phyloP scores from a whole-genome alignment of 2,888 invertebrate species.

The Phlogophora meticulosa region DNA sequence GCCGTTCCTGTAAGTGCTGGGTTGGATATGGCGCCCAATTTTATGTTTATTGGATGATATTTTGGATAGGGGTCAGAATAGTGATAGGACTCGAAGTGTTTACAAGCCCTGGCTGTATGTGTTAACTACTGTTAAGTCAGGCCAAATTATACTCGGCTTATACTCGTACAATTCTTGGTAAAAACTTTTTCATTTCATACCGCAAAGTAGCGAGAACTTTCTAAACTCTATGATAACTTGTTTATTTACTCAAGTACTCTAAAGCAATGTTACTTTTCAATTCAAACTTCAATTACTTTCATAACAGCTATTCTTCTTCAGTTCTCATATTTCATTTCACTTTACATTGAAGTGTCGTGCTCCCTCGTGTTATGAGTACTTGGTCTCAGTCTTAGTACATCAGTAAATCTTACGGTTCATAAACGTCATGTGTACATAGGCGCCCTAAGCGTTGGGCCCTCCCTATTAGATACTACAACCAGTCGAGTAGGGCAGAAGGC shows the following conservation, averaged over 20 bases:
- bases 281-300: background rate
- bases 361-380: constrained; percentile 1
- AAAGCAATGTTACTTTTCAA: background rate
- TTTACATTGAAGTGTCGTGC: background rate
- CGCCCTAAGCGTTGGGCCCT: background rate
- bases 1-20: constrained; percentile 16
- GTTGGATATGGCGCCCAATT: background rate
- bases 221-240: background rate
- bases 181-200: background rate
- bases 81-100: background rate
- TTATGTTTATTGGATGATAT: constrained; percentile 3
- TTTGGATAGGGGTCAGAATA: background rate
- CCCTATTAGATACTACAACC: background rate
- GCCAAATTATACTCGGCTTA: too few relatives aligned
- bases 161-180: too few relatives aligned
- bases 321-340: background rate
- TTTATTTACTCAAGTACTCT: background rate
- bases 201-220: background rate
- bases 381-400: background rate
- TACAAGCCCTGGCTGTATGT: background rate
- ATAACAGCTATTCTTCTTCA: too few relatives aligned
- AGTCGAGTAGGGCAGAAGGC: background rate
- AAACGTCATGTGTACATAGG: constrained; percentile 12
- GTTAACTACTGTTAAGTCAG: too few relatives aligned
- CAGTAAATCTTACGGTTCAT: constrained; percentile 8